Percentiles rank a stretch among this genome's conserved stretches.
Conservation (phyloP, 2,888 invertebrate species). For the Quadroppia sp. region DNA sequence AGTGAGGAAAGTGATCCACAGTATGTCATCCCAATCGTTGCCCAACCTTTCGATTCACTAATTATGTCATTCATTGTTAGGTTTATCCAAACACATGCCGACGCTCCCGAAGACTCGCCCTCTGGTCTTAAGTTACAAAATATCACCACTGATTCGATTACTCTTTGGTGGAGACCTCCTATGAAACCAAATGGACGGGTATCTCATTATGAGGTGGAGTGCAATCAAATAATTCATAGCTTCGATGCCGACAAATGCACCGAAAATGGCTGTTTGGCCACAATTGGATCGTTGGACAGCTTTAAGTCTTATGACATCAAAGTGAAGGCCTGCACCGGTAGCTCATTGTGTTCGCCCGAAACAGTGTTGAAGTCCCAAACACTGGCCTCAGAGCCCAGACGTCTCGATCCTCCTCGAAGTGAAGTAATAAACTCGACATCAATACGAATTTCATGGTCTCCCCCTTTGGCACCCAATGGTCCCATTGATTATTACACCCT, state of each 20-base stretch:
- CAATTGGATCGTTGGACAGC: background rate
- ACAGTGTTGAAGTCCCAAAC: slow-evolving; percentile 20
- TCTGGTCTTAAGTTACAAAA: slow-evolving; percentile 25
- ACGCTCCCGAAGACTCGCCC: slow-evolving; percentile 43
- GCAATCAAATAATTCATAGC: slow-evolving; percentile 26
- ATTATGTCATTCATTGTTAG: too few relatives aligned
- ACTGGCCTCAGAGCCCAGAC: slow-evolving; percentile 42
- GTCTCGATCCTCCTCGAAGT: slow-evolving; percentile 44
- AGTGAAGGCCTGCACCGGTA: slow-evolving; percentile 42
- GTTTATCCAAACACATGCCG: too few relatives aligned
- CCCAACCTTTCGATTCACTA: too few relatives aligned
- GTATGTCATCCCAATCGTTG: slow-evolving; percentile 31
- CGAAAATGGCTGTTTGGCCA: background rate
- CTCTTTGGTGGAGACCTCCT: slow-evolving; percentile 42
- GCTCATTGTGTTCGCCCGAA: slow-evolving; percentile 12
- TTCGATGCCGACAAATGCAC: background rate
- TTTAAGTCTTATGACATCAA: slow-evolving; percentile 42
- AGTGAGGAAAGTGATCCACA: slow-evolving; percentile 44
- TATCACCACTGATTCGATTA: slow-evolving; percentile 26
- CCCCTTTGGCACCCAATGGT: slow-evolving; percentile 40
- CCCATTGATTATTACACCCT: slow-evolving; percentile 41
- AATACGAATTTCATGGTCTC: slow-evolving; percentile 42
- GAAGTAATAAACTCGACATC: slow-evolving; percentile 43
- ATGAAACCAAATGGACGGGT: slow-evolving; percentile 43
- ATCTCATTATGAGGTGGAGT: slow-evolving; percentile 41